These are phyloP conservation scores for Malacoctenus gilli DNA, from an alignment of 2,797 vertebrate species.

Conservation along the genomic window DNA sequence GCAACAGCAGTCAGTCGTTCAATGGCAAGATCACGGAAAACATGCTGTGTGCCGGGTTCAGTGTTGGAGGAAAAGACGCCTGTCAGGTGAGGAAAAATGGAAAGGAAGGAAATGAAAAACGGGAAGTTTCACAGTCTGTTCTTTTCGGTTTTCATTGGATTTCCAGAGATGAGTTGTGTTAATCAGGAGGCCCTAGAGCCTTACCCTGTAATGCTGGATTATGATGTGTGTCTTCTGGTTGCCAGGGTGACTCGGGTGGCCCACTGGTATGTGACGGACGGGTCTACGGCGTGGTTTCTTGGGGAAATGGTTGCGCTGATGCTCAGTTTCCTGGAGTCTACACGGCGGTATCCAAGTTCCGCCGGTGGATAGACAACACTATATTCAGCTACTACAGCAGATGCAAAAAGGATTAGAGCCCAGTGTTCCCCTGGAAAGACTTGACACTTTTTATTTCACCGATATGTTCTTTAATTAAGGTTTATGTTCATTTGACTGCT, in stretches of 20 bases:
- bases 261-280: conserved; percentile 83
- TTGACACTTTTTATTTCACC: conserved; percentile 29
- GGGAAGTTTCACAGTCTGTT: no score
- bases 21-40: conserved; percentile 80
- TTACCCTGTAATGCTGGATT: no score
- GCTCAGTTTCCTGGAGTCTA: conserved; percentile 83
- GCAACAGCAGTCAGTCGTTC: conserved; percentile 81
- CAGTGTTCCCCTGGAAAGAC: conserved; percentile 8
- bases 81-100: conserved; percentile 81
- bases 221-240: no score
- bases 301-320: conserved; percentile 82
- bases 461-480: conserved; percentile 27
- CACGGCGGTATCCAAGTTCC: conserved; percentile 80
- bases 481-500: conserved; percentile 18
- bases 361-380: conserved; percentile 83
- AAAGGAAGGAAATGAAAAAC: no score
- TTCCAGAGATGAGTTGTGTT: no score
- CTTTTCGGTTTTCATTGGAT: no score
- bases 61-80: conserved; percentile 81
- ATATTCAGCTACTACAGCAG: conserved; percentile 78
- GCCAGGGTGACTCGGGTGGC: conserved; percentile 86
- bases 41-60: conserved; percentile 87
- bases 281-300: conserved; percentile 84
- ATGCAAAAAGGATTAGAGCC: conserved; percentile 61
- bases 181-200: no score